Percentiles rank a stretch among this genome's conserved stretches.
Evolutionary conservation across 2,888 invertebrate genomes (phyloP).

Genomic region (Tryphoninae sp.): DNA sequence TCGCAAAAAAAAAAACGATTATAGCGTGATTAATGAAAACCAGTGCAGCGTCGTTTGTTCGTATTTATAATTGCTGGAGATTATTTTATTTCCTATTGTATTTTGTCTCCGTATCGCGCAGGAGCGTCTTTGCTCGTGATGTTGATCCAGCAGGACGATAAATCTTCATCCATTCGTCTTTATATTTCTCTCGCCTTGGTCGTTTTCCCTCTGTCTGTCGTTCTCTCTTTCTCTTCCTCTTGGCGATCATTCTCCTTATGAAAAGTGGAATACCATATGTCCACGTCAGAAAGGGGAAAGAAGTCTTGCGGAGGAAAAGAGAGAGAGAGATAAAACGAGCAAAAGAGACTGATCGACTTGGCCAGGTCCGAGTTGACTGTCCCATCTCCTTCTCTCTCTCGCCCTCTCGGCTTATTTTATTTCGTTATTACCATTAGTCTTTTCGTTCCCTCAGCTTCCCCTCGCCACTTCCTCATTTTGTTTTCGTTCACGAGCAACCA

Average conservation of each 20-base stretch:
- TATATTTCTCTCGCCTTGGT: constrained; percentile 40
- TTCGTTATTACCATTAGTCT: constrained; percentile 63
- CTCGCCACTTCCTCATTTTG: constrained; percentile 37
- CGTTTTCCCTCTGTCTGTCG: constrained; percentile 47
- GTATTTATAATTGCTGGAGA: not conserved
- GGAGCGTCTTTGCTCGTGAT: constrained; percentile 25
- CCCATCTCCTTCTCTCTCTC: constrained; percentile 12
- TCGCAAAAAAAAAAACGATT: too few species aligned
- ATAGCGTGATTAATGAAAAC: not conserved
- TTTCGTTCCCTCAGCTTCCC: constrained; percentile 32
- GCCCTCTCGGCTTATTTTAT: constrained; percentile 47
- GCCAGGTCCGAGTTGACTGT: constrained; percentile 48
- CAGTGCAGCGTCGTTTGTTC: not conserved
- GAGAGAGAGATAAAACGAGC: constrained; percentile 10
- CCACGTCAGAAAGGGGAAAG: constrained; percentile 71
- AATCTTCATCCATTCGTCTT: constrained; percentile 60
- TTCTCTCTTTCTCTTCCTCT: constrained; percentile 39
- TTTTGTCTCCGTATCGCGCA: constrained; percentile 11
- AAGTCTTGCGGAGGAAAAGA: constrained; percentile 44
- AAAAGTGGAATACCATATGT: constrained; percentile 77
- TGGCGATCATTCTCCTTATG: constrained; percentile 64
- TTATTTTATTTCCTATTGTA: not conserved
- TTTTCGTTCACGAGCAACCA: constrained; percentile 52
- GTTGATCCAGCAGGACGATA: constrained; percentile 48
- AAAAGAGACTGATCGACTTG: constrained; percentile 53